phyloP scores from a whole-genome alignment of 2,797 vertebrate genomes.

The Remorina albescens region DNA sequence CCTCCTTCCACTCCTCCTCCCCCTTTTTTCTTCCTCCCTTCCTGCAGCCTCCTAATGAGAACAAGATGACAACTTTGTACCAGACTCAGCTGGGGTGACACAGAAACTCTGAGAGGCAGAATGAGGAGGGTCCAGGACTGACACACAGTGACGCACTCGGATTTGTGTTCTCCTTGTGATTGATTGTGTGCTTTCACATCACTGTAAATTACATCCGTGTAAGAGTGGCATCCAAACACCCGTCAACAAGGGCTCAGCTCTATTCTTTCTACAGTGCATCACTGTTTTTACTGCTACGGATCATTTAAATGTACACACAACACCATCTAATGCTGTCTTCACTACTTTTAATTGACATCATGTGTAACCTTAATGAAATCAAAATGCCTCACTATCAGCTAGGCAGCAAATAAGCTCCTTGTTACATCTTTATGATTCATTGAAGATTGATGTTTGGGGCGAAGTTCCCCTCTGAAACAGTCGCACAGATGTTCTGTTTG shows the following conservation, averaged over 20 bases:
- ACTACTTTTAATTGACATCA: not conserved
- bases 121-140: not conserved
- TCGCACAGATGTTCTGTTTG: not conserved
- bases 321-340: not conserved
- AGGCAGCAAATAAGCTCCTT: not conserved
- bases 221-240: not conserved
- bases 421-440: not conserved
- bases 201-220: not conserved
- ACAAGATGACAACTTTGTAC: constrained; percentile 72
- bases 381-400: not conserved
- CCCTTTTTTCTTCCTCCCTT: constrained; percentile 20
- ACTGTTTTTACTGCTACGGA: not conserved
- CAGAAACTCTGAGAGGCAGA: constrained; percentile 25
- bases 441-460: not conserved
- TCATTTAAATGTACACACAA: not conserved
- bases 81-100: constrained; percentile 47
- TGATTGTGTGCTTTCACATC: not conserved
- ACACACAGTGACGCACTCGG: not conserved
- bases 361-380: not conserved
- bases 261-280: not conserved
- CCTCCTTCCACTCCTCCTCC: constrained; percentile 12
- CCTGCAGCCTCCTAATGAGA: constrained; percentile 70
- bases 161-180: not conserved
- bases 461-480: not conserved
- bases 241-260: not conserved